Evolutionary conservation across 1,140 invertebrate species (phyloP).

Genomic region (Macrotrachela quadricornifera): DNA sequence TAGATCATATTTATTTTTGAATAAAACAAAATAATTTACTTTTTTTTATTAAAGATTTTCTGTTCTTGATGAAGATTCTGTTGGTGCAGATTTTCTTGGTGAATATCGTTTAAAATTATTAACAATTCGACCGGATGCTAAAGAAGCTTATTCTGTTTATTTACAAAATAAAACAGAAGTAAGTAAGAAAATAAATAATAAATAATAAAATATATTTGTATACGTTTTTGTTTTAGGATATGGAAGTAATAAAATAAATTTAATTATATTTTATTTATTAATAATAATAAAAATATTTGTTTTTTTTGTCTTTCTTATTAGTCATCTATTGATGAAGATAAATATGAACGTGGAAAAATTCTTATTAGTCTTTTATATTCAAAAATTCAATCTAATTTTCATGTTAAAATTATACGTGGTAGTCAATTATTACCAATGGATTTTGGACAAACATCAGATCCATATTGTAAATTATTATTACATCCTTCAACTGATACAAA

Average conservation of each 20-base stretch:
- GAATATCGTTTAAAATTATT: slow-evolving; percentile 39
- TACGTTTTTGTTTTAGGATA: no score
- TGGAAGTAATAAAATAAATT: no score
- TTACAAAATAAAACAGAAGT: no score
- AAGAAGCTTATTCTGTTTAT: no score
- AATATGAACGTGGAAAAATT: slow-evolving; percentile 45
- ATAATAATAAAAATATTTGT: no score
- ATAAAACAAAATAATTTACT: no score
- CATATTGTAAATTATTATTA: slow-evolving; percentile 67
- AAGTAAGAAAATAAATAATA: no score
- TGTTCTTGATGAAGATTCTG: slow-evolving; percentile 56
- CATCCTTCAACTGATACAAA: no score
- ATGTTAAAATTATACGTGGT: slow-evolving; percentile 54
- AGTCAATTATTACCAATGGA: slow-evolving; percentile 57
- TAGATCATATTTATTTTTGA: no score
- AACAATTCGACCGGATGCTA: no score
- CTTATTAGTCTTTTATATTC: slow-evolving; percentile 56
- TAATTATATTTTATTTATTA: no score
- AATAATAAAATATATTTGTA: no score
- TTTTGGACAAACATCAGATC: slow-evolving; percentile 63
- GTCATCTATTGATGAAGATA: slow-evolving; percentile 28
- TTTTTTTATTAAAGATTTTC: slow-evolving; percentile 19
- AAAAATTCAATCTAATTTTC: slow-evolving; percentile 47
- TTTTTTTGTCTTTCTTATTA: slow-evolving; percentile 6
- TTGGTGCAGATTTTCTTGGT: slow-evolving; percentile 61